Percentiles rank a stretch among this genome's conserved stretches.
These are phyloP conservation scores for Struthio camelus DNA, from an alignment of 2,113 vertebrate species.

Conservation along the genomic window DNA sequence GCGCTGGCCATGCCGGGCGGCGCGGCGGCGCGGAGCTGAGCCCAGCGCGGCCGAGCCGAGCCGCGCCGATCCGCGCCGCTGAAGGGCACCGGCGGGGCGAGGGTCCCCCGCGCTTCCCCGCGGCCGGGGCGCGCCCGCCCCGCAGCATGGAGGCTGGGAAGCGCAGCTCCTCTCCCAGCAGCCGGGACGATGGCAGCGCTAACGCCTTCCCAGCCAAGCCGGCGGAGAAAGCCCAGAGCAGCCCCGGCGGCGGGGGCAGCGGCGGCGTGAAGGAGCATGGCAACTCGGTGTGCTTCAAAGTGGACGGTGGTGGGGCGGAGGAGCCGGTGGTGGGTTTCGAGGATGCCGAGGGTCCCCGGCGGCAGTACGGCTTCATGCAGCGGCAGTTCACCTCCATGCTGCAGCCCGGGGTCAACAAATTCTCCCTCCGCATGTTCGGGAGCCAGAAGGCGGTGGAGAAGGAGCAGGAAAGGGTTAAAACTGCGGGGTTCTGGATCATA, in stretches of 20 bases:
- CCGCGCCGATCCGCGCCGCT: too few relatives aligned
- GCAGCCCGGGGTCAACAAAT: slow-evolving; percentile 99
- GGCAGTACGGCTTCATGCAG: slow-evolving; percentile 93
- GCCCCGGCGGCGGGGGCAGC: slow-evolving; percentile 68
- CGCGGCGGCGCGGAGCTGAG: slow-evolving; percentile 25
- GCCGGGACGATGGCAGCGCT: slow-evolving; percentile 84
- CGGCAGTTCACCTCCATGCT: slow-evolving; percentile 97
- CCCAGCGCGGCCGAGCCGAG: neutral
- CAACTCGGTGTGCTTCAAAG: slow-evolving; percentile 94
- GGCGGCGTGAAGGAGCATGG: slow-evolving; percentile 87
- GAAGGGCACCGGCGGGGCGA: slow-evolving; percentile 71
- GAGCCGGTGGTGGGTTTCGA: slow-evolving; percentile 87
- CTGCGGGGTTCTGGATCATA: slow-evolving; percentile 86
- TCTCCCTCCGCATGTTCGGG: slow-evolving; percentile 98
- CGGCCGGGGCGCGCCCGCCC: slow-evolving; percentile 17
- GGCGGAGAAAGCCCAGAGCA: slow-evolving; percentile 68
- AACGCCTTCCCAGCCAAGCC: slow-evolving; percentile 67
- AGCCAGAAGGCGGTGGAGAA: slow-evolving; percentile 97
- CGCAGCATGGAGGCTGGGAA: slow-evolving; percentile 87
- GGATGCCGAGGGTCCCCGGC: slow-evolving; percentile 84
- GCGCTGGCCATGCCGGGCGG: neutral
- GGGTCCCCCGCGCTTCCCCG: slow-evolving; percentile 70
- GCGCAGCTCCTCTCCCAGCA: slow-evolving; percentile 87
- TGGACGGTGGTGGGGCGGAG: slow-evolving; percentile 81
- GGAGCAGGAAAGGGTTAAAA: too few relatives aligned